Evolutionary conservation across 2,888 invertebrate genomes (phyloP).

Genomic region (Laspeyria flexula): DNA sequence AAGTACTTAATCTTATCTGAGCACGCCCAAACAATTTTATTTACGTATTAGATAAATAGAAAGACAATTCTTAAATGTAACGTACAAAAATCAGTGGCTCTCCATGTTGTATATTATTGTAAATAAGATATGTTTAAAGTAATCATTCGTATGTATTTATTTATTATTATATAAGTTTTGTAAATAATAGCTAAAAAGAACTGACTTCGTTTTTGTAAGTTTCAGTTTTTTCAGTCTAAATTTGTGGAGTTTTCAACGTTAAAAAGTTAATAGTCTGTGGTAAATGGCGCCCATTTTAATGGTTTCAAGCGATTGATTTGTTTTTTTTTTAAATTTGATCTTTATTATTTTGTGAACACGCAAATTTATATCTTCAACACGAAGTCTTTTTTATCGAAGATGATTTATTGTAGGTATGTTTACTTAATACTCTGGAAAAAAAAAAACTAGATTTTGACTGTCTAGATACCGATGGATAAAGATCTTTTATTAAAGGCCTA

Average conservation of each 20-base stretch:
- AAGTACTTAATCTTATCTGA: constrained; percentile 37
- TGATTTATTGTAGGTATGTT: no score
- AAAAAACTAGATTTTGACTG: no score
- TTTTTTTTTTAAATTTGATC: no score
- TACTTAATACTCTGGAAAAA: no score
- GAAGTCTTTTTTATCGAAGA: no score
- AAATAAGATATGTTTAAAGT: constrained; percentile 69
- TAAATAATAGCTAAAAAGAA: constrained; percentile 71
- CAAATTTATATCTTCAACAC: no score
- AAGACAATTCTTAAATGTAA: constrained; percentile 59
- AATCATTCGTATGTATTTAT: constrained; percentile 68
- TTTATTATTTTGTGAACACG: no score
- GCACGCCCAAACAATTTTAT: constrained; percentile 40
- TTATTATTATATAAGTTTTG: constrained; percentile 66
- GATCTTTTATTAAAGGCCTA: no score
- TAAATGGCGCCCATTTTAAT: neutral
- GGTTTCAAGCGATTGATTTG: no score
- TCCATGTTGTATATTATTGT: constrained; percentile 76
- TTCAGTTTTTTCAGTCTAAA: constrained; percentile 18
- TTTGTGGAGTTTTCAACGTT: no score
- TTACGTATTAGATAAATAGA: constrained; percentile 43
- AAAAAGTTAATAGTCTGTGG: neutral
- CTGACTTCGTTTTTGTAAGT: constrained; percentile 50
- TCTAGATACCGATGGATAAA: no score
- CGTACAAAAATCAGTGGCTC: constrained; percentile 81